Evolutionary conservation across 2,113 vertebrate species (phyloP).

Genomic region (Cyphomyrus plagiostoma): DNA sequence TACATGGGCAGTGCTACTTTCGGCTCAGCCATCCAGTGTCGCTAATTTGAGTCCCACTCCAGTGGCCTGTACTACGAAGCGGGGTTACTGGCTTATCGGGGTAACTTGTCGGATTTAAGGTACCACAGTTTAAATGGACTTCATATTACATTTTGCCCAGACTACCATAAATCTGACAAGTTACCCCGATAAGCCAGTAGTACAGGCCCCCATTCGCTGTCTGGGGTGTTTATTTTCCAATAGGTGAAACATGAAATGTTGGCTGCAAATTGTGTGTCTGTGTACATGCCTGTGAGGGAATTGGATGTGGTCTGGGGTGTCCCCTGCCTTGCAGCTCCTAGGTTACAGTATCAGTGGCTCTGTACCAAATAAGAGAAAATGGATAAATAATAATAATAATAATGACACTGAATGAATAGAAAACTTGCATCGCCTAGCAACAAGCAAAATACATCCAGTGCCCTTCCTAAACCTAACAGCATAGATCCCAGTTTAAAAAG

Average conservation of each 20-base stretch:
- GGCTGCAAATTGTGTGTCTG: not conserved
- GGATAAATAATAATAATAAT: not conserved
- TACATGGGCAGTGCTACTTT: not conserved
- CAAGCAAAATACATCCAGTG: not conserved
- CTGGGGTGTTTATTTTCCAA: not conserved
- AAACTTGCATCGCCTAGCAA: not conserved
- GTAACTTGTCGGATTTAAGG: no score
- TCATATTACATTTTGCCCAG: no score
- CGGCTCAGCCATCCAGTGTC: not conserved
- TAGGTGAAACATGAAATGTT: not conserved
- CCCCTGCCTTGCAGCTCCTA: not conserved
- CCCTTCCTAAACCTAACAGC: not conserved
- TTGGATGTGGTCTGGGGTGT: not conserved
- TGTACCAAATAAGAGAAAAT: not conserved
- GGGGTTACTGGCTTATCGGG: no score
- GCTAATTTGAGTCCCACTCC: not conserved
- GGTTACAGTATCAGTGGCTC: not conserved
- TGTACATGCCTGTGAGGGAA: not conserved
- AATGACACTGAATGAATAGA: not conserved
- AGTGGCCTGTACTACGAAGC: not conserved
- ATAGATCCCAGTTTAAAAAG: not conserved
- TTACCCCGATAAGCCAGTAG: no score
- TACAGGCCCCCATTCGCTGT: not conserved
- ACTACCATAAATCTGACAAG: no score
- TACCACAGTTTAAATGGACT: no score